A percentile compares a stretch with the other conserved stretches of the same genome.
These are phyloP conservation scores for Mactra quadrangularis DNA, from an alignment of 1,140 invertebrate species.

Conservation along the genomic window DNA sequence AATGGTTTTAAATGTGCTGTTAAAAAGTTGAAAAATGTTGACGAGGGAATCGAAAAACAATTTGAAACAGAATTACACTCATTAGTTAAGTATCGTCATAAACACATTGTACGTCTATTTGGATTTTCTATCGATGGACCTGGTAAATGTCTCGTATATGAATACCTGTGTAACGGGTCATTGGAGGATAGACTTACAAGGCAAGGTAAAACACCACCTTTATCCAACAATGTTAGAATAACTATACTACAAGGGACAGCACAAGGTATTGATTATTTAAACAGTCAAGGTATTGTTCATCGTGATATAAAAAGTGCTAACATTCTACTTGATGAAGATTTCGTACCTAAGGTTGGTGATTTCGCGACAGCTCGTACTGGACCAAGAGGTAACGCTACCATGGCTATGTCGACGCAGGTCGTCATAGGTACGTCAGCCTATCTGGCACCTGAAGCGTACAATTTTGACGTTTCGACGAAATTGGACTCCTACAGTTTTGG, in stretches of 20 bases:
- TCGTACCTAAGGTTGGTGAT: constrained; percentile 89
- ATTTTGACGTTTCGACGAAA: constrained; percentile 89
- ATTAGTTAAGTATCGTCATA: constrained; percentile 85
- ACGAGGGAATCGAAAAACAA: constrained; percentile 83
- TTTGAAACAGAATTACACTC: constrained; percentile 87
- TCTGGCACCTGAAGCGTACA: constrained; percentile 89
- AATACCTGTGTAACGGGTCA: constrained; percentile 89
- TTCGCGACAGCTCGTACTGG: constrained; percentile 88
- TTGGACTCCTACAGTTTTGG: constrained; percentile 91
- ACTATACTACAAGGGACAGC: constrained; percentile 87
- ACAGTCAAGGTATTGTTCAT: constrained; percentile 88
- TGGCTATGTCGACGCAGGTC: constrained; percentile 83
- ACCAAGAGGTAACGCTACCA: constrained; percentile 79
- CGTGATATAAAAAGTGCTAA: constrained; percentile 92
- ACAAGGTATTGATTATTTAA: constrained; percentile 87
- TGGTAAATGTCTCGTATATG: constrained; percentile 87
- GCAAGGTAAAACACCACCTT: constrained; percentile 79
- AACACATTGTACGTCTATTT: constrained; percentile 88
- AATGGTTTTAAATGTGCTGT: constrained; percentile 85
- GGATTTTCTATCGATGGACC: constrained; percentile 88
- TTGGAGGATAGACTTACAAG: constrained; percentile 86
- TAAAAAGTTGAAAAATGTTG: constrained; percentile 85
- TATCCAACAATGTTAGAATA: constrained; percentile 85
- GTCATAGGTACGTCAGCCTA: constrained; percentile 89
- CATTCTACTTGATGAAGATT: constrained; percentile 88